Conservation (phyloP, 2,113 vertebrate genomes). For the Trogon melanurus region DNA sequence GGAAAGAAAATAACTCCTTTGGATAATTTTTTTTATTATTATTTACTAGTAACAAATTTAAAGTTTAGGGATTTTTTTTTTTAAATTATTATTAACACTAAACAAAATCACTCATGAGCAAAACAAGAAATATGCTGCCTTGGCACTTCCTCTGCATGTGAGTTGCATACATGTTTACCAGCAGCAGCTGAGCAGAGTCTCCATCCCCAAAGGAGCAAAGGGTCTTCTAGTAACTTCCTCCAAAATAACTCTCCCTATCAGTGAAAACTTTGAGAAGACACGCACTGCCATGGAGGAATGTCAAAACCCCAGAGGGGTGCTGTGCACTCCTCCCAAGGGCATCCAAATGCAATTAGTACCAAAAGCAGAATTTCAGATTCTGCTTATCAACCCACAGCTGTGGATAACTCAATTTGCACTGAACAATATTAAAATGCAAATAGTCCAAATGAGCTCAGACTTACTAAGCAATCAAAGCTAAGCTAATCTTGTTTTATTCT, state of each 20-base stretch:
- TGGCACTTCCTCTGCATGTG: neutral
- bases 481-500: neutral
- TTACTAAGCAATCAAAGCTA: neutral
- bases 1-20: neutral
- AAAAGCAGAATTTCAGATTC: neutral
- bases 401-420: neutral
- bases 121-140: neutral
- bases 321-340: neutral
- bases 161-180: neutral
- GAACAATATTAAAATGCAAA: neutral
- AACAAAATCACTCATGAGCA: neutral
- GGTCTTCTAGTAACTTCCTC: neutral
- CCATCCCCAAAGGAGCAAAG: neutral
- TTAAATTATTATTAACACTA: neutral
- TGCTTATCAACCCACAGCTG: neutral
- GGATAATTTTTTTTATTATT: neutral
- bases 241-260: neutral
- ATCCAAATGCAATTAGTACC: neutral
- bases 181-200: neutral
- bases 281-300: neutral
- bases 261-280: neutral
- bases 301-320: neutral
- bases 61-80: neutral
- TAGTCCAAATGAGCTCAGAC: neutral
- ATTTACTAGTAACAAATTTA: neutral